Evolutionary conservation across 2,888 invertebrate species (phyloP).

Genomic region (Bruchidius siliquastri): DNA sequence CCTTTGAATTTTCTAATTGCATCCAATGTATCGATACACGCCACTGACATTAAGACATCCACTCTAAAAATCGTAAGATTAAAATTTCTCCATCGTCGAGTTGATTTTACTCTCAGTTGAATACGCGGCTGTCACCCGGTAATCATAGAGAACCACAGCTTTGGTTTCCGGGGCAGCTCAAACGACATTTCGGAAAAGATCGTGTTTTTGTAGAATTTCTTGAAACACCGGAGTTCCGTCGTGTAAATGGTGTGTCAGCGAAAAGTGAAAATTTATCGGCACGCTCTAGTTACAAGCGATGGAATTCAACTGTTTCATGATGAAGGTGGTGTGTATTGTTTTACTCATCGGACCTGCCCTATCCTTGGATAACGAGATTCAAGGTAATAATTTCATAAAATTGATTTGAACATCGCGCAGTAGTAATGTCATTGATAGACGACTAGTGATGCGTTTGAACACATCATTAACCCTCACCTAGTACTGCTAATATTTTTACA

Average conservation of each 20-base stretch:
- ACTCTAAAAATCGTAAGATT: conserved; percentile 39
- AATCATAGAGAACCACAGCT: neutral
- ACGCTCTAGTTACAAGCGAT: conserved; percentile 40
- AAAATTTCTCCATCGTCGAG: conserved; percentile 41
- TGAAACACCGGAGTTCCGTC: neutral
- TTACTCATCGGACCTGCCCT: conserved; percentile 16
- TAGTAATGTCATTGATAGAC: too few species aligned
- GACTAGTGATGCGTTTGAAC: too few species aligned
- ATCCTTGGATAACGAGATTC: conserved; percentile 42
- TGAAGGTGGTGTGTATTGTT: conserved; percentile 35
- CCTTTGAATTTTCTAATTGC: neutral
- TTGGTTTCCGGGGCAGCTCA: neutral
- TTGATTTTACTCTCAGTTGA: conserved; percentile 40
- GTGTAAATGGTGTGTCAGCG: conserved; percentile 17
- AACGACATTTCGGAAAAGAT: neutral
- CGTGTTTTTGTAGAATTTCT: neutral
- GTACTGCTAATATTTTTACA: too few species aligned
- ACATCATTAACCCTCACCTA: too few species aligned
- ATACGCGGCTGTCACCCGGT: conserved; percentile 4
- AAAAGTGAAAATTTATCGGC: conserved; percentile 27
- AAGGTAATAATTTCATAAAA: conserved; percentile 29
- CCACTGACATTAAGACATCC: conserved; percentile 28
- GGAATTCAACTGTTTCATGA: conserved; percentile 38
- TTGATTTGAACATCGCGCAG: neutral
- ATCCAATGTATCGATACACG: neutral